Percentiles rank a stretch among this genome's conserved stretches.
Evolutionary conservation across 2,797 vertebrate species (phyloP).

Genomic region (Octomys mimax): DNA sequence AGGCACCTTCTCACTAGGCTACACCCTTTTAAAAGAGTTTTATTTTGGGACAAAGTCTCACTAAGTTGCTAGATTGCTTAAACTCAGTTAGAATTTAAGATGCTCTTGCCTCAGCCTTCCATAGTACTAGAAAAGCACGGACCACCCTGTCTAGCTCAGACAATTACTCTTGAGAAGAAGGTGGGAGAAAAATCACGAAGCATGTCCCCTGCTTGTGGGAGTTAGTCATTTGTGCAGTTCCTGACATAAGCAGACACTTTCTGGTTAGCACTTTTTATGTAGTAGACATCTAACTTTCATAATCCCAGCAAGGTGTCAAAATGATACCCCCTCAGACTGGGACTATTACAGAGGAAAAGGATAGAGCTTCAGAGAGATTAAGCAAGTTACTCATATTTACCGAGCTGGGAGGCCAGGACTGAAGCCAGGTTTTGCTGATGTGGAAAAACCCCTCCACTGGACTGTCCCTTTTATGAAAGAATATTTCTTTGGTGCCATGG

Average conservation of each 20-base stretch:
- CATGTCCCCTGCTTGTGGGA: rapidly evolving
- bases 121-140: neutral
- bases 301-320: neutral
- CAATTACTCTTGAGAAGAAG: neutral
- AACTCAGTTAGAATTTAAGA: neutral
- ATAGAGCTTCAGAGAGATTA: neutral
- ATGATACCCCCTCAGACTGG: neutral
- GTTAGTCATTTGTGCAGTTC: neutral
- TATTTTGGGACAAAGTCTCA: neutral
- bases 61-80: neutral
- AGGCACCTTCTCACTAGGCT: neutral
- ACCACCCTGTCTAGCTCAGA: neutral
- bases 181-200: neutral
- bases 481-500: neutral
- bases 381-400: neutral
- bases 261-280: neutral
- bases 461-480: neutral
- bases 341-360: neutral
- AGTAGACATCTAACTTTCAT: neutral
- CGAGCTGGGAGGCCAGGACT: neutral
- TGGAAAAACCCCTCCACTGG: neutral
- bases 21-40: neutral
- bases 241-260: rapidly evolving
- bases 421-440: neutral
- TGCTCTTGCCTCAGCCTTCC: neutral